phyloP scores from a whole-genome alignment of 2,888 invertebrate species.

The Hirtodrosophila trivittata region DNA sequence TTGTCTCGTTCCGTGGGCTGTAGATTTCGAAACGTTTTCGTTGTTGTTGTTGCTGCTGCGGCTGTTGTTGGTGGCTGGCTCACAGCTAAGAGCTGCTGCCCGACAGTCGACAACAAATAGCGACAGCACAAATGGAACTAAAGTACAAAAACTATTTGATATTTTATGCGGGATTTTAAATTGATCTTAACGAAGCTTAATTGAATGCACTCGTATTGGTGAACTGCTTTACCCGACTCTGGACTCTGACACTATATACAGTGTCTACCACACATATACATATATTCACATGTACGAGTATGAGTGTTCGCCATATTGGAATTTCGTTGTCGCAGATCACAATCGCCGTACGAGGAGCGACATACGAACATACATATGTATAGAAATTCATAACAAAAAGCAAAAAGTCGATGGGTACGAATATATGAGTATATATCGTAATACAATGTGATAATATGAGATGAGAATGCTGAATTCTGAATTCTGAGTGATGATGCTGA shows the following conservation, averaged over 20 bases:
- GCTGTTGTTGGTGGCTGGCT: constrained; percentile 10
- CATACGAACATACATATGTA: constrained; percentile 6
- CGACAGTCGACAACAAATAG: constrained; percentile 59
- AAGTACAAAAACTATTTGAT: constrained; percentile 79
- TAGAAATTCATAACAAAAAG: constrained; percentile 35
- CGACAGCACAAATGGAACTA: constrained; percentile 75
- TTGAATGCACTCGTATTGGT: constrained; percentile 82
- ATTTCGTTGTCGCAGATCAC: constrained; percentile 70
- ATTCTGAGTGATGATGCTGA: constrained; percentile 41
- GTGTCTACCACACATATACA: constrained; percentile 4
- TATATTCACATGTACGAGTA: constrained; percentile 1
- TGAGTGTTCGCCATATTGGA: constrained; percentile 75
- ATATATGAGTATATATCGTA: constrained; percentile 50
- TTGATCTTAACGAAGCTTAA: constrained; percentile 85
- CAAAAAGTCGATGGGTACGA: constrained; percentile 28
- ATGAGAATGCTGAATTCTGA: constrained; percentile 43
- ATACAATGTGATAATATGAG: constrained; percentile 73
- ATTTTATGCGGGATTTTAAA: constrained; percentile 85
- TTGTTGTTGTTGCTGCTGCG: constrained; percentile 33
- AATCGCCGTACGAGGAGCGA: constrained; percentile 44
- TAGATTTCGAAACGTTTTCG: constrained; percentile 52
- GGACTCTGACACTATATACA: constrained; percentile 60
- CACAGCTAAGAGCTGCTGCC: constrained; percentile 15
- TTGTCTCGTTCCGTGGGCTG: constrained; percentile 58
- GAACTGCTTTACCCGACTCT: constrained; percentile 59